Evolutionary conservation across 2,797 vertebrate genomes (phyloP), one percentile per base, ranked within the genome.

Genomic region (Platyrinchus mystaceus): DNA sequence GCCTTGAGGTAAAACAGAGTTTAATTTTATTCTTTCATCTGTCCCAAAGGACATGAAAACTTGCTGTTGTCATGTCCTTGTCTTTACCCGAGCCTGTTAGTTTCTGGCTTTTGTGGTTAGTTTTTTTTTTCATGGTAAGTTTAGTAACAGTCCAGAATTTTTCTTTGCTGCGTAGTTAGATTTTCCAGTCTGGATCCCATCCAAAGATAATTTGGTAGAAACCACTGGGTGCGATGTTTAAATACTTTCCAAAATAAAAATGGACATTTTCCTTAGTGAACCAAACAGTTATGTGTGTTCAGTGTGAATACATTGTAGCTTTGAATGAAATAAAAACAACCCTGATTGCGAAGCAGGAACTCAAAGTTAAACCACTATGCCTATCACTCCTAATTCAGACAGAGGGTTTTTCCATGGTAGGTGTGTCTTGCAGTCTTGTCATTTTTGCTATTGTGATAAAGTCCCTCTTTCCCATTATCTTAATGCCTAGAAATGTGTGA

Each of bases 191-290:
- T 94, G 78, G 62, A 66, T 76, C 32, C 5, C 14, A 64, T 76
- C 58, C 76, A 92, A 71, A 81, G 20, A 67, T 67, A 90, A 84
- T 83, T 67, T 69, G 52, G 12, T 69, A 67, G 49, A 89, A 89
- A 83, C 22, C 56, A 87, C n/a, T 84, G 30, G 26, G 18, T 89
- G 34, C 70, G 73, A 84, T 79, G 26, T 64, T 94, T 66, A 89
- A 92, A 73, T 82, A 71, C 43, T 84, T 90, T 83, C 34, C 68
- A 92, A 79, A 90, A 63, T 49, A 78, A 70, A 93, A 91, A 50
- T 76, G 13, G 37, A 2, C 12, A 34, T 89, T 85, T 96, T 92
- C 55, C 14, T 10, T 62, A 70, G 36, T 68, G 49, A 92, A 53
- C 41, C 26, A 76, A 81, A 66, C 11, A 66, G 41, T 82, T 79